Evolutionary conservation across 2,113 vertebrate species (phyloP).

Genomic region (Phoxinus phoxinus): DNA sequence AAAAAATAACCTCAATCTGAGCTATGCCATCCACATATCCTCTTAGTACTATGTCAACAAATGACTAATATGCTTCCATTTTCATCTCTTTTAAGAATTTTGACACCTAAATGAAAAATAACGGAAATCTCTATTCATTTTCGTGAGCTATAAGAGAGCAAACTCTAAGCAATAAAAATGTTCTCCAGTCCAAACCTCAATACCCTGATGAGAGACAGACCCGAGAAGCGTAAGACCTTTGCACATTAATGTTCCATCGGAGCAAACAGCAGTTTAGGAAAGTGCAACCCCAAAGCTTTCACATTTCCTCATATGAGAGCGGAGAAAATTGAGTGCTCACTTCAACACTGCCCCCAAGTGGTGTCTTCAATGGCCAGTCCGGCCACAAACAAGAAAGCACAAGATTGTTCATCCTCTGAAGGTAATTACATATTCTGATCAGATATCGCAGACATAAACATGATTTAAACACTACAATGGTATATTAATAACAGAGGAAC

Average conservation of each 20-base stretch:
- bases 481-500: conserved; percentile 17
- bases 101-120: neutral
- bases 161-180: conserved; percentile 1
- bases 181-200: neutral
- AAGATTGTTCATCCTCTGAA: neutral
- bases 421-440: conserved; percentile 46
- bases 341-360: conserved; percentile 81
- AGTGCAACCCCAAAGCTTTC: conserved; percentile 52
- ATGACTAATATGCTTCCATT: neutral
- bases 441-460: conserved; percentile 24
- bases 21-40: neutral
- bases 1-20: neutral
- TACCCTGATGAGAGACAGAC: conserved; percentile 40
- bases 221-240: conserved; percentile 64
- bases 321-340: conserved; percentile 57
- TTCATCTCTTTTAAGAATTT: neutral
- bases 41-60: neutral
- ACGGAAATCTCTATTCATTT: neutral
- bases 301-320: conserved; percentile 45
- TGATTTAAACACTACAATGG: neutral
- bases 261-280: conserved; percentile 65
- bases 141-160: neutral
- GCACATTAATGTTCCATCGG: conserved; percentile 60
- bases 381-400: neutral
- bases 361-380: conserved; percentile 4